Evolutionary conservation across 2,888 invertebrate species (phyloP).

Genomic region (Pristionchus fissidentatus): DNA sequence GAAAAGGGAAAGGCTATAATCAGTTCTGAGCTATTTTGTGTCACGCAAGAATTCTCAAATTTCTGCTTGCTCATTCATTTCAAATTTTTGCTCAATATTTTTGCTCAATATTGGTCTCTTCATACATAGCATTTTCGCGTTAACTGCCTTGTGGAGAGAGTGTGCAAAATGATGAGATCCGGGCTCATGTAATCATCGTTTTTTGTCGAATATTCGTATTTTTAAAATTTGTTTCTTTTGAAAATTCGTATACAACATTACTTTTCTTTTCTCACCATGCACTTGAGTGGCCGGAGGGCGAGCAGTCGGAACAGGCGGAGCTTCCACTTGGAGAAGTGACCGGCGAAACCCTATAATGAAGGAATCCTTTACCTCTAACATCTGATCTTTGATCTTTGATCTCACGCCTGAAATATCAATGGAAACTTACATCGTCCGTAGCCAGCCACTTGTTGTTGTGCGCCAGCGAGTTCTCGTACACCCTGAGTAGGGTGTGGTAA

Average conservation of each 20-base stretch:
- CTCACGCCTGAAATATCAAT: too few relatives aligned
- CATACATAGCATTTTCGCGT: too few relatives aligned
- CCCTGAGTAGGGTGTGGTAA: not conserved
- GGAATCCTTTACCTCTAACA: not conserved
- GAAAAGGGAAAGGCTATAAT: too few relatives aligned
- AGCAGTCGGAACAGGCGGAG: constrained; percentile 22
- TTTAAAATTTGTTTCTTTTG: not conserved
- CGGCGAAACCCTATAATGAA: not conserved
- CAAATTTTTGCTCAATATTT: too few relatives aligned
- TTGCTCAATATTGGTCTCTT: too few relatives aligned
- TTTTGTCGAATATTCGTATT: not conserved
- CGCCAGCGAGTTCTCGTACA: constrained; percentile 27
- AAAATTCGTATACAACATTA: not conserved
- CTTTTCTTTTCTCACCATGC: not conserved
- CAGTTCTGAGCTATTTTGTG: too few relatives aligned
- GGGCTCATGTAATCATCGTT: too few relatives aligned
- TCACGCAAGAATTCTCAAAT: too few relatives aligned
- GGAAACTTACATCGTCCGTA: constrained; percentile 17
- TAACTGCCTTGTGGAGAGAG: too few relatives aligned
- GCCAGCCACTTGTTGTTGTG: constrained; percentile 20
- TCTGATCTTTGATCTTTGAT: not conserved
- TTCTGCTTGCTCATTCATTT: too few relatives aligned
- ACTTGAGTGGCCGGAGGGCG: not conserved
- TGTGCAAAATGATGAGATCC: too few relatives aligned
- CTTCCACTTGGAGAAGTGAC: constrained; percentile 44